phyloP scores from a whole-genome alignment of 2,888 invertebrate species.

The Gastrophysa polygoni region DNA sequence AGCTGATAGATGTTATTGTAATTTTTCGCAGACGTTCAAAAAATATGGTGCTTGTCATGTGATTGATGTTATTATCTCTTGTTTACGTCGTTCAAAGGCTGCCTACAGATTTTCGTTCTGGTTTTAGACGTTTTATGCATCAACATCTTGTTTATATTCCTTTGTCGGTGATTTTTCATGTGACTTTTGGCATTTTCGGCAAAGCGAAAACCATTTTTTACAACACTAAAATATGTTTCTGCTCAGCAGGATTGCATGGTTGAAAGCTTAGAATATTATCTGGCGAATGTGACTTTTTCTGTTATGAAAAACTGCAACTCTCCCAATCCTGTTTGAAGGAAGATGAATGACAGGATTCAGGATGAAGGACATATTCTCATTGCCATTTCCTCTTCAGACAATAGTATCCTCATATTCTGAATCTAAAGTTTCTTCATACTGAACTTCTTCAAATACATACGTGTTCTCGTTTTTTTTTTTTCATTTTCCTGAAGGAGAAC shows the following conservation, averaged over 20 bases:
- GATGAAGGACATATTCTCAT: too few species aligned
- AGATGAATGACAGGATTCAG: too few species aligned
- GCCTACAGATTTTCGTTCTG: conserved; percentile 36
- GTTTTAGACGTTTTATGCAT: conserved; percentile 37
- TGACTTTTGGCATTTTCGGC: conserved; percentile 24
- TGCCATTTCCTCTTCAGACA: too few species aligned
- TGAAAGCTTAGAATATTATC: not conserved
- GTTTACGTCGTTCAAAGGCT: conserved; percentile 41
- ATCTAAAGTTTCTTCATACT: too few species aligned
- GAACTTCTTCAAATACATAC: too few species aligned
- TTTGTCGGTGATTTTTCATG: conserved; percentile 21
- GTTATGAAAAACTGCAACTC: too few species aligned
- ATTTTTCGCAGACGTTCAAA: conserved; percentile 7
- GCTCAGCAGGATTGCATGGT: not conserved
- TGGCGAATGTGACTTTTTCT: too few species aligned
- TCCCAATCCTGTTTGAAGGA: too few species aligned
- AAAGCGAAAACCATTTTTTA: conserved; percentile 24
- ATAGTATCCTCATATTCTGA: too few species aligned
- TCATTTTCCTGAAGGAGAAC: too few species aligned
- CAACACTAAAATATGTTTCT: conserved; percentile 11
- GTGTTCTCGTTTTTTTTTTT: too few species aligned
- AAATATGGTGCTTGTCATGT: conserved; percentile 13
- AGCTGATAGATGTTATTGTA: too few species aligned
- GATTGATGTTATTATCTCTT: conserved; percentile 31
- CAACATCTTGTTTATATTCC: conserved; percentile 34